phyloP scores from a whole-genome alignment of 2,888 invertebrate genomes.

The Emmelina monodactyla region DNA sequence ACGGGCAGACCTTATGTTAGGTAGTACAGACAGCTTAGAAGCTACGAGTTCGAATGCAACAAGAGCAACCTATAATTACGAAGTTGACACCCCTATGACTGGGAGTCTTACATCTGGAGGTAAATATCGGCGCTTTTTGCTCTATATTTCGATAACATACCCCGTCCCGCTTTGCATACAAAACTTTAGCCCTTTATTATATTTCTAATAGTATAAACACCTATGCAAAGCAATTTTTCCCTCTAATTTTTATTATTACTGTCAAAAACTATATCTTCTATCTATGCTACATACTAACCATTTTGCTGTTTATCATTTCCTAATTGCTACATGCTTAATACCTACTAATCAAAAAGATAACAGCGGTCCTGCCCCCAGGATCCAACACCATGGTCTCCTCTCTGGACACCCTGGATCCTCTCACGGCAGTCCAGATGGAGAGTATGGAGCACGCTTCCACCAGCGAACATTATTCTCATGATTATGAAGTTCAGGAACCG shows the following conservation, averaged over 20 bases:
- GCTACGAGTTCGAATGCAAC: constrained; percentile 82
- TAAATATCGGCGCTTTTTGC: constrained; percentile 20
- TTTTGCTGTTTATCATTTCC: too few species aligned
- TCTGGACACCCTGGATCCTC: constrained; percentile 72
- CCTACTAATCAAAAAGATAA: constrained; percentile 63
- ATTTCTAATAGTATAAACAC: too few species aligned
- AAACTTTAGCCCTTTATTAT: too few species aligned
- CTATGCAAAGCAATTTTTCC: too few species aligned
- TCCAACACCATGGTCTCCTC: constrained; percentile 87
- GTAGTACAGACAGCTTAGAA: constrained; percentile 77
- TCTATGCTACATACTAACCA: too few species aligned
- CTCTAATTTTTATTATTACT: too few species aligned
- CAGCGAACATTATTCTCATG: constrained; percentile 52
- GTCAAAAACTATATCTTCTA: too few species aligned
- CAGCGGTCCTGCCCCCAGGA: constrained; percentile 66
- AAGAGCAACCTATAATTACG: constrained; percentile 83
- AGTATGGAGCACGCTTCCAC: constrained; percentile 53
- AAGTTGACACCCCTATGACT: constrained; percentile 85
- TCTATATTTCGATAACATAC: not conserved
- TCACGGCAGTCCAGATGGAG: constrained; percentile 57
- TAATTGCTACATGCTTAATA: too few species aligned
- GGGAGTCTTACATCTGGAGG: constrained; percentile 81
- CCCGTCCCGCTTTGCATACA: too few species aligned
- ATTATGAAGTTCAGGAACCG: constrained; percentile 56
- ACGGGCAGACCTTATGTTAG: constrained; percentile 63